Conservation (phyloP, 1,140 invertebrate genomes). For the Hormaphis cornu region DNA sequence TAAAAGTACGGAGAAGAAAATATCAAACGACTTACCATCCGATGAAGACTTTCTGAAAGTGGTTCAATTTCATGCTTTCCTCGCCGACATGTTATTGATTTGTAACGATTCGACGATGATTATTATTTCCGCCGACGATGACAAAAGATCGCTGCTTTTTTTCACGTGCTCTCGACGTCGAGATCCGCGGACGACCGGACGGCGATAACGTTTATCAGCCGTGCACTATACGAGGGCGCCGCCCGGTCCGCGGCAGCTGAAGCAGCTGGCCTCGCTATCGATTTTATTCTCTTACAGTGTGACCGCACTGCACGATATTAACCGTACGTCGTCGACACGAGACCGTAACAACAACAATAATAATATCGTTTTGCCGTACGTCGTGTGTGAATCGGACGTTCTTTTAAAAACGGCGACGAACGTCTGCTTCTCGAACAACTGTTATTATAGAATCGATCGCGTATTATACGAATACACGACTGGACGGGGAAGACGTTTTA, state of each 20-base stretch:
- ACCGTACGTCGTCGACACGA: background rate
- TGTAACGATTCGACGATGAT: background rate
- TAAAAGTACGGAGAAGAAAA: too few species aligned
- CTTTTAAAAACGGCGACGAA: too few species aligned
- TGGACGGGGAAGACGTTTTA: too few species aligned
- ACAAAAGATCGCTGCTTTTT: background rate
- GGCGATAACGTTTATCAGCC: background rate
- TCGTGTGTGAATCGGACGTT: too few species aligned
- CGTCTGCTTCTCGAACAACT: too few species aligned
- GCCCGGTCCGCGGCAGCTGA: background rate
- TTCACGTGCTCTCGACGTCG: background rate
- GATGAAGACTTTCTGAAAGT: constrained; percentile 22
- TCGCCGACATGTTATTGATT: background rate
- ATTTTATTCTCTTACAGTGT: background rate
- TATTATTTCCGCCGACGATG: too few species aligned
- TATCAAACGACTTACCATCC: constrained; percentile 7
- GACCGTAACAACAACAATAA: background rate
- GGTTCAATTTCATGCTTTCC: constrained; percentile 23
- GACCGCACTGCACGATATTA: background rate
- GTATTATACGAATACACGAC: too few species aligned
- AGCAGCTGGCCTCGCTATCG: background rate
- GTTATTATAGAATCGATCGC: too few species aligned
- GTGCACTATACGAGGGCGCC: background rate
- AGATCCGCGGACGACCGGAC: background rate
- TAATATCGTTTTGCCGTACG: too few species aligned